A percentile compares a stretch with the other conserved stretches of the same genome.
phyloP scores from a whole-genome alignment of 1,140 invertebrate species.

The Spodoptera frugiperda region DNA sequence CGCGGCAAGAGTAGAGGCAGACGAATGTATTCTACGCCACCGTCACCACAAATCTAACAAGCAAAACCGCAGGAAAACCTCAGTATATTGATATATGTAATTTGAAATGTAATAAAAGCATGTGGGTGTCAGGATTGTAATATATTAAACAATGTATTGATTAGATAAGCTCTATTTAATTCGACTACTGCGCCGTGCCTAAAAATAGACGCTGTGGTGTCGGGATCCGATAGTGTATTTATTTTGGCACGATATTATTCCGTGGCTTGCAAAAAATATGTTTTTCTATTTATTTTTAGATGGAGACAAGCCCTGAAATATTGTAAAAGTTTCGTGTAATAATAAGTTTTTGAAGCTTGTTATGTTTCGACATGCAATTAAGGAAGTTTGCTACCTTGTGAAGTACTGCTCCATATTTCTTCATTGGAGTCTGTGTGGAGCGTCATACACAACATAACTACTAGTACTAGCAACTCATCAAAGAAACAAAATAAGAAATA shows the following conservation, averaged over 20 bases:
- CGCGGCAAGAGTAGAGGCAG: too few relatives aligned
- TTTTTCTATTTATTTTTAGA: slow-evolving; percentile 25
- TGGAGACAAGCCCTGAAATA: not conserved
- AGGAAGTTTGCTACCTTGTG: too few relatives aligned
- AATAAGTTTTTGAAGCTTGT: too few relatives aligned
- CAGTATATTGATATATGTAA: not conserved
- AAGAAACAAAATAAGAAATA: too few relatives aligned
- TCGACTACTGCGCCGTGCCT: slow-evolving; percentile 4
- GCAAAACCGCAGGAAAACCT: not conserved
- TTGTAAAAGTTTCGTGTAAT: not conserved
- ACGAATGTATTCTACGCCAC: too few relatives aligned
- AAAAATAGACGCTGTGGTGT: not conserved
- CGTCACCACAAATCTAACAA: too few relatives aligned
- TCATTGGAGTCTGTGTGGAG: too few relatives aligned
- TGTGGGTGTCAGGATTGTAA: slow-evolving; percentile 18
- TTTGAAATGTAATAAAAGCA: slow-evolving; percentile 24
- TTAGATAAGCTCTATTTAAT: slow-evolving; percentile 34
- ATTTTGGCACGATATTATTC: slow-evolving; percentile 23
- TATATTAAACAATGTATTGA: slow-evolving; percentile 32
- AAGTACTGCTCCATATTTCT: too few relatives aligned
- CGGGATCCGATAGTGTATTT: slow-evolving; percentile 19
- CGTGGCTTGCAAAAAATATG: slow-evolving; percentile 12
- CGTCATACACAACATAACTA: too few relatives aligned
- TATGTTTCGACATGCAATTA: too few relatives aligned
- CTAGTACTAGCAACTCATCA: too few relatives aligned